Evolutionary conservation across 2,888 invertebrate species (phyloP).

Genomic region (Yponomeuta cagnagella): DNA sequence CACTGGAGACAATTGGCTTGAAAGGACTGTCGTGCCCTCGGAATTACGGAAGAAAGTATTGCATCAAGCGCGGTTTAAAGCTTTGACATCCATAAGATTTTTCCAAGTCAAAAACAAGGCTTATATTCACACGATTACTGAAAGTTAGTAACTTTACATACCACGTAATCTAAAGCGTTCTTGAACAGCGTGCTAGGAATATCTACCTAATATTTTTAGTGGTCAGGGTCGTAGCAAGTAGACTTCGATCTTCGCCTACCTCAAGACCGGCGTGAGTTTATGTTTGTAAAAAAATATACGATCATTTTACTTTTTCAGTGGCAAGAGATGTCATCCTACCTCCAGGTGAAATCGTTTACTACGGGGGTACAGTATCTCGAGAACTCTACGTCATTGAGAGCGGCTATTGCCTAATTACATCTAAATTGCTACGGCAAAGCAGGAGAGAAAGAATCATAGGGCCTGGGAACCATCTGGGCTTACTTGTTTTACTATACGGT

Average conservation of each 20-base stretch:
- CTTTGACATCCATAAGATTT: conserved; percentile 60
- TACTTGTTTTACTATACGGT: conserved; percentile 64
- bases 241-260: too few relatives aligned
- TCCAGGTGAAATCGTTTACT: conserved; percentile 70
- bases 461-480: conserved; percentile 64
- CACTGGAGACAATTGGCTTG: conserved; percentile 63
- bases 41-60: conserved; percentile 65
- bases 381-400: conserved; percentile 71
- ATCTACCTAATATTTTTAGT: too few relatives aligned
- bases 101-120: conserved; percentile 69
- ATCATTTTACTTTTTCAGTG: conserved; percentile 32
- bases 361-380: conserved; percentile 66
- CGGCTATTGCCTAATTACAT: conserved; percentile 66
- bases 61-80: conserved; percentile 65
- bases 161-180: not conserved
- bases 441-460: conserved; percentile 55
- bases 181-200: too few relatives aligned
- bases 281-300: too few relatives aligned
- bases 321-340: conserved; percentile 65
- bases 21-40: conserved; percentile 56
- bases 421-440: conserved; percentile 41
- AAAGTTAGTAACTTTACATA: conserved; percentile 40
- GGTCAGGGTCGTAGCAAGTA: too few relatives aligned
- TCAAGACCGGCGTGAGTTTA: too few relatives aligned
- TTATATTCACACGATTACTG: conserved; percentile 66